Percentiles rank a stretch among this genome's conserved stretches.
Evolutionary conservation across 2,888 invertebrate species (phyloP).

Genomic region (Campopleginae sp.): DNA sequence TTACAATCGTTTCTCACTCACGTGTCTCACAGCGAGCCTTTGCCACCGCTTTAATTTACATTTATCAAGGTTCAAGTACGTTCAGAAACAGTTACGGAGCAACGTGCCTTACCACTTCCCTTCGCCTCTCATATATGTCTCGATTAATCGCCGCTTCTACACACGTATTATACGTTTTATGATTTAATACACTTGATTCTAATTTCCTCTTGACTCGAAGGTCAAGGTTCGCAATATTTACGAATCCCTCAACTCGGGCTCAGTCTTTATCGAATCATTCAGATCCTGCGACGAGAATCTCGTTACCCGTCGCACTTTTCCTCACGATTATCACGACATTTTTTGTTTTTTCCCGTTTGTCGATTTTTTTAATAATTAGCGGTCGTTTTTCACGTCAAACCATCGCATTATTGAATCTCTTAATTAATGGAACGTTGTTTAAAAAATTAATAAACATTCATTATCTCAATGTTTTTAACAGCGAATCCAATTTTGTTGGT

Average conservation of each 20-base stretch:
- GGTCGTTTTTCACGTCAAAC: too few species aligned
- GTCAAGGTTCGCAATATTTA: constrained; percentile 29
- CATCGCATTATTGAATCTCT: background rate
- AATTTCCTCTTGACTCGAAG: constrained; percentile 37
- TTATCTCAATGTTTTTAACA: background rate
- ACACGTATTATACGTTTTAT: constrained; percentile 38
- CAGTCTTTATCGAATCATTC: background rate
- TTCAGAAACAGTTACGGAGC: constrained; percentile 13
- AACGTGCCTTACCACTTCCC: background rate
- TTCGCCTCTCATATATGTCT: constrained; percentile 7
- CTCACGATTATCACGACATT: background rate
- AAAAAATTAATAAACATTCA: background rate
- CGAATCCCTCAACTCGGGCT: background rate
- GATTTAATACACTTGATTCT: constrained; percentile 52
- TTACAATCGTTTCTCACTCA: constrained; percentile 59
- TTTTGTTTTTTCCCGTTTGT: background rate
- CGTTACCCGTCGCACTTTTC: background rate
- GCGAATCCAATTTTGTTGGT: background rate
- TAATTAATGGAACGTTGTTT: background rate
- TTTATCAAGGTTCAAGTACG: constrained; percentile 65
- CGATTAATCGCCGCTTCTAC: constrained; percentile 49
- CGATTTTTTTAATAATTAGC: too few species aligned
- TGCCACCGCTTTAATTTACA: constrained; percentile 65
- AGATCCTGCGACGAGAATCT: background rate
- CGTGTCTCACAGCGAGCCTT: constrained; percentile 31